Conservation (phyloP, 2,888 invertebrate genomes). For the Anagyrus pseudococci region DNA sequence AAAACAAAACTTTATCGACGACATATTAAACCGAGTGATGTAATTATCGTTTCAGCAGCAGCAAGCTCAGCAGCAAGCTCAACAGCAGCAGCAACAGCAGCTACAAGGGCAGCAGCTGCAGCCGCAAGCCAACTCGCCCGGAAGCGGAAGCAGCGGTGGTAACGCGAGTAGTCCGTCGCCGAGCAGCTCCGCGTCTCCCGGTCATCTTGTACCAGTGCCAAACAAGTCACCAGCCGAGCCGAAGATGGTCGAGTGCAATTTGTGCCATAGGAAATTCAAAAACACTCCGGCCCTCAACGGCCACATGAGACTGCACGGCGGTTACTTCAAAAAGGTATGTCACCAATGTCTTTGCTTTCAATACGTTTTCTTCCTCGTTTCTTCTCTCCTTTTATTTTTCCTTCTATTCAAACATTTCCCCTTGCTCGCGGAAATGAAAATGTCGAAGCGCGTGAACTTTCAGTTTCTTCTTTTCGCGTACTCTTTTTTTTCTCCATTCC, state of each 20-base stretch:
- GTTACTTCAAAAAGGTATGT: conserved; percentile 91
- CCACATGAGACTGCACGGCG: conserved; percentile 97
- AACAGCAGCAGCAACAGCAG: conserved; percentile 52
- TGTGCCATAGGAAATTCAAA: conserved; percentile 95
- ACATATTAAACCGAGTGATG: not conserved
- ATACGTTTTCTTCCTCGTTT: not conserved
- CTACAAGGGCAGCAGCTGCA: conserved; percentile 52
- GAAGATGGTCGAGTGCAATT: conserved; percentile 92
- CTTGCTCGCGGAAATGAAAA: no score
- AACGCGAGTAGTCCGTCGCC: conserved; percentile 54
- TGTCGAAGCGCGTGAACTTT: no score
- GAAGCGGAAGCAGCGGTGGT: conserved; percentile 54
- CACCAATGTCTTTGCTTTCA: no score
- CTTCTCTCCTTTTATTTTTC: no score
- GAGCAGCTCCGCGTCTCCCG: conserved; percentile 49
- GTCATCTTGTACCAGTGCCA: conserved; percentile 54
- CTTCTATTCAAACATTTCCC: no score
- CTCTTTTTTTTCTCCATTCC: no score
- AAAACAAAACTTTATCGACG: no score
- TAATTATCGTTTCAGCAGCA: conserved; percentile 41
- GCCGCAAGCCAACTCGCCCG: conserved; percentile 55
- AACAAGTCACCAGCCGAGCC: conserved; percentile 67
- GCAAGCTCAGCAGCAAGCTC: conserved; percentile 42
- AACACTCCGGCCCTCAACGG: conserved; percentile 97
- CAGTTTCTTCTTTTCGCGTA: no score